Evolutionary conservation across 2,888 invertebrate genomes (phyloP).

Genomic region (Drosophila birchii): DNA sequence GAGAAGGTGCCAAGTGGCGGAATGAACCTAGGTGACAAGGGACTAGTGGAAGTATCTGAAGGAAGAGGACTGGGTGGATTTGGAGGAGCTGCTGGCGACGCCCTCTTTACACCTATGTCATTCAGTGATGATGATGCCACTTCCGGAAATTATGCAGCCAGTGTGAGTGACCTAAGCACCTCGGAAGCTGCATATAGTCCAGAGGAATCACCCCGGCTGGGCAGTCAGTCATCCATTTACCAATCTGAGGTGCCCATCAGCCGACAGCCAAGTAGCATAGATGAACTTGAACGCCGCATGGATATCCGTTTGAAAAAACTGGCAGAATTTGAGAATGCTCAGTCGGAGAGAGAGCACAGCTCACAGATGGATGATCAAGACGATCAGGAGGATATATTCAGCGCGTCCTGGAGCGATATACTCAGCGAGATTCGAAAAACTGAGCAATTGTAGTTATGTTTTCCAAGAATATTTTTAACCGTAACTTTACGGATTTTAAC

Average conservation of each 20-base stretch:
- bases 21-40: not conserved
- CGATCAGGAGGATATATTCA: not conserved
- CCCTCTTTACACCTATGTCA: not conserved
- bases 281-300: conserved; percentile 59
- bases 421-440: conserved; percentile 14
- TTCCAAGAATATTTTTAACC: too few species aligned
- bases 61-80: not conserved
- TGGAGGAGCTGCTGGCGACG: conserved; percentile 8
- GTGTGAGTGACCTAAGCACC: conserved; percentile 12
- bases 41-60: not conserved
- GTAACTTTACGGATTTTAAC: not conserved
- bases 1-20: not conserved
- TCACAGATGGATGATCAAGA: not conserved
- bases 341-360: conserved; percentile 6
- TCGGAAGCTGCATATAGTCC: not conserved
- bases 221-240: conserved; percentile 4
- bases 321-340: conserved; percentile 55
- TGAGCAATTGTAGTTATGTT: conserved; percentile 10
- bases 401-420: conserved; percentile 17
- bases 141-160: conserved; percentile 18
- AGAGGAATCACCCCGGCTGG: not conserved
- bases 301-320: conserved; percentile 47
- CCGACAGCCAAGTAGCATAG: conserved; percentile 6
- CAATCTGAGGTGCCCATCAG: not conserved
- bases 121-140: conserved; percentile 7